phyloP scores from a whole-genome alignment of 2,113 vertebrate species.

The Chamaetylas fuelleborni region DNA sequence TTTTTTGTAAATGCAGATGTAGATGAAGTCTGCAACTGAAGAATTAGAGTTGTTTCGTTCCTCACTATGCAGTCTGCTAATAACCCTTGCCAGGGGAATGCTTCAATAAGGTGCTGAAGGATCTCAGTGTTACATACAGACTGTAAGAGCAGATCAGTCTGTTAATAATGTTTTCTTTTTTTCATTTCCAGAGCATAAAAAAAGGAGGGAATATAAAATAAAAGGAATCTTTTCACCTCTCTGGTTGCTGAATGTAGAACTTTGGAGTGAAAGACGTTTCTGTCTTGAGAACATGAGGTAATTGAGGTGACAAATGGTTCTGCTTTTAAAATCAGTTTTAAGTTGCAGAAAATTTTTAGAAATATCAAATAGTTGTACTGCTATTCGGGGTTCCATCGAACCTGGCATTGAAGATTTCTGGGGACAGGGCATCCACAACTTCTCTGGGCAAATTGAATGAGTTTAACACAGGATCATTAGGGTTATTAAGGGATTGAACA shows the following conservation, averaged over 20 bases:
- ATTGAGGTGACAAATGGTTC: not conserved
- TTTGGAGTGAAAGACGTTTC: not conserved
- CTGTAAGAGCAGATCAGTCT: not conserved
- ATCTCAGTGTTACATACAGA: not conserved
- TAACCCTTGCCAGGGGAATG: not conserved
- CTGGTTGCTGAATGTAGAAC: not conserved
- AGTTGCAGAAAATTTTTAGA: not conserved
- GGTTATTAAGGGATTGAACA: not conserved
- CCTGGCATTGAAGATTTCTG: not conserved
- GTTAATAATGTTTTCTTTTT: conserved; percentile 8
- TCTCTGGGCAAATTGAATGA: not conserved
- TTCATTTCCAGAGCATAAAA: not conserved
- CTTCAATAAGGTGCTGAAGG: not conserved
- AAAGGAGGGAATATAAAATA: not conserved
- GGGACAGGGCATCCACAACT: not conserved
- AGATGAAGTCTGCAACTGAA: not conserved
- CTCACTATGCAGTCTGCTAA: not conserved
- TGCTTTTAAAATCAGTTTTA: not conserved
- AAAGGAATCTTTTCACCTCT: not conserved
- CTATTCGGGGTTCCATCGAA: not conserved
- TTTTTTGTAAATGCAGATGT: not conserved
- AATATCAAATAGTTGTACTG: not conserved
- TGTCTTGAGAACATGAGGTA: not conserved
- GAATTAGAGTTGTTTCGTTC: not conserved
- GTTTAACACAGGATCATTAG: not conserved